A percentile compares a stretch with the other conserved stretches of the same genome.
Evolutionary conservation across 2,797 vertebrate species (phyloP).

Genomic region (Bradypodion ventrale): DNA sequence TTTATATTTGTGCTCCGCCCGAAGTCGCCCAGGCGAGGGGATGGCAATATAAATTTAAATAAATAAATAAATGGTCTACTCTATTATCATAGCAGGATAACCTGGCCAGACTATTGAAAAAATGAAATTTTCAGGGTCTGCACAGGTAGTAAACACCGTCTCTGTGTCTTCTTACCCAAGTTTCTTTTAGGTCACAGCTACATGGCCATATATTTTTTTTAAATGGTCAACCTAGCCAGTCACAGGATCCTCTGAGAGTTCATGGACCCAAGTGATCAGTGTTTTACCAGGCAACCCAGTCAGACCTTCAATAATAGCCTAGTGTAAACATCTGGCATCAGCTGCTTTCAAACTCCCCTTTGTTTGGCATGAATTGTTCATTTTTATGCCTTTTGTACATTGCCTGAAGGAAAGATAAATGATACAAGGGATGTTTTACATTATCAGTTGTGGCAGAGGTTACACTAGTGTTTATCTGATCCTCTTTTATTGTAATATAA

Average conservation of each 20-base stretch:
- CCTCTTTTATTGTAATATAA: slow-evolving; percentile 67
- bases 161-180: neutral
- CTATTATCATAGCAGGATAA: no score
- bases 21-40: no score
- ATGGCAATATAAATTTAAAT: no score
- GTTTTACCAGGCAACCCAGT: slow-evolving; percentile 68
- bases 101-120: no score
- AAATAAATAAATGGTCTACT: no score
- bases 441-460: slow-evolving; percentile 74
- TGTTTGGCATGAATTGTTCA: slow-evolving; percentile 76
- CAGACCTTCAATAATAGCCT: slow-evolving; percentile 62
- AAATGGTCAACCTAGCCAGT: neutral
- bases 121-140: neutral
- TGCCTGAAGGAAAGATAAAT: slow-evolving; percentile 73
- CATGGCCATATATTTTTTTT: neutral
- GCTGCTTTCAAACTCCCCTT: slow-evolving; percentile 66
- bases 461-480: slow-evolving; percentile 74
- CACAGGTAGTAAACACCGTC: neutral
- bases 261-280: slow-evolving; percentile 57
- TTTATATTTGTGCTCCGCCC: no score
- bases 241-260: slow-evolving; percentile 1
- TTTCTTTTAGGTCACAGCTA: neutral
- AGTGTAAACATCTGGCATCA: slow-evolving; percentile 71
- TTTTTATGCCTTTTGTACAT: slow-evolving; percentile 74
- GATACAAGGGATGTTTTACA: slow-evolving; percentile 71